These are phyloP conservation scores for Peromyscus melanophrys DNA, from an alignment of 2,797 vertebrate genomes.

Conservation along the genomic window DNA sequence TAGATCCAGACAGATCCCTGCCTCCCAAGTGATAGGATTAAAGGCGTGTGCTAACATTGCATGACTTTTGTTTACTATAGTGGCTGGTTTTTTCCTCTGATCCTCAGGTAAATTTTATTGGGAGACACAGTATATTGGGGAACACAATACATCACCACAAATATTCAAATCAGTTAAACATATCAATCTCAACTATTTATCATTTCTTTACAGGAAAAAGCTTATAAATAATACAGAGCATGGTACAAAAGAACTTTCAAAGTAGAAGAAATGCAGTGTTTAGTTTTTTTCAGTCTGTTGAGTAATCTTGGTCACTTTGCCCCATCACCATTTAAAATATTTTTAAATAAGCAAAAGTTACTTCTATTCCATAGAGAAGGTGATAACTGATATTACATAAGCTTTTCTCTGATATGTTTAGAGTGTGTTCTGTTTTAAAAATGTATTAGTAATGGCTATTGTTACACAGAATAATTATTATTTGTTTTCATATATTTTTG, in stretches of 20 bases:
- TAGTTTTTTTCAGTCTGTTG: background rate
- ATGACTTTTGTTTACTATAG: no score
- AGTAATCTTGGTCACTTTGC: background rate
- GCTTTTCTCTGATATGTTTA: background rate
- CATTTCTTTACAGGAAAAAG: background rate
- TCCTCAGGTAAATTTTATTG: no score
- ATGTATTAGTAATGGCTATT: slow-evolving; percentile 8
- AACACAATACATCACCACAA: no score
- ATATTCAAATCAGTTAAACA: background rate
- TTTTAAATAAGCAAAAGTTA: slow-evolving; percentile 55
- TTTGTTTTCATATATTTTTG: slow-evolving; percentile 48
- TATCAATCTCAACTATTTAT: background rate
- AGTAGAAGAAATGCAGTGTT: slow-evolving; percentile 23
- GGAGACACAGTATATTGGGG: no score
- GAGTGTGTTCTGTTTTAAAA: background rate
- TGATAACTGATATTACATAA: background rate
- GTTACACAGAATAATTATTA: background rate
- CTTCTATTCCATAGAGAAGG: background rate
- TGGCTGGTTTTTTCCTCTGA: no score
- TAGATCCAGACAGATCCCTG: no score
- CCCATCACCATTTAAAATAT: background rate
- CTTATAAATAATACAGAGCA: background rate
- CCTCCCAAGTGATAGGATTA: no score
- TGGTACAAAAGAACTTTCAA: slow-evolving; percentile 54
- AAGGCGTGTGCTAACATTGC: no score